These are phyloP conservation scores for Oncorhynchus kisutch DNA, from an alignment of 2,113 vertebrate genomes.

Conservation along the genomic window DNA sequence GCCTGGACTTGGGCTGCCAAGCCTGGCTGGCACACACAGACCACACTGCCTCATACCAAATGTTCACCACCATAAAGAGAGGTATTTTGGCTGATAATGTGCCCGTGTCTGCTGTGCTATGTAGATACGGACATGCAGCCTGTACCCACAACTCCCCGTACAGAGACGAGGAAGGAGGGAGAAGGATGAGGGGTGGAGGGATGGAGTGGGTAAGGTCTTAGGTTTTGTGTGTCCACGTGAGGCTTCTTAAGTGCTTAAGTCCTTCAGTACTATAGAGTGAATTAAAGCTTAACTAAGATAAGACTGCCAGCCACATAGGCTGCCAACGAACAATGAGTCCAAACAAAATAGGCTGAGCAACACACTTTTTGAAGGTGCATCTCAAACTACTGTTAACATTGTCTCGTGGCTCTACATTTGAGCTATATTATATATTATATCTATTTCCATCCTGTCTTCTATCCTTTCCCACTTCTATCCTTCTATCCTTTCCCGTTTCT, in stretches of 20 bases:
- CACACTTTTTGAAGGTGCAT: background rate
- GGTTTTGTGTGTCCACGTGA: conserved; percentile 22
- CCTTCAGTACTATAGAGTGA: conserved; percentile 16
- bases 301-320: conserved; percentile 14
- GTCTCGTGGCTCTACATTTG: background rate
- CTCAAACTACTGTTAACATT: background rate
- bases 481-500: too few relatives aligned
- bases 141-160: background rate
- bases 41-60: conserved; percentile 40
- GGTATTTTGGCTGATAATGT: too few relatives aligned
- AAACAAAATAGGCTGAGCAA: background rate
- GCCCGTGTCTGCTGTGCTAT: background rate
- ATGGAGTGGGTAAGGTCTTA: conserved; percentile 12
- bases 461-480: too few relatives aligned
- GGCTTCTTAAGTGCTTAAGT: conserved; percentile 34
- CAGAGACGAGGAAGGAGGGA: background rate
- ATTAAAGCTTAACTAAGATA: conserved; percentile 37
- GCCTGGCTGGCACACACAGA: conserved; percentile 31
- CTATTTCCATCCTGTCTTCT: too few relatives aligned
- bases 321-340: background rate
- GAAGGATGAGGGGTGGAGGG: background rate
- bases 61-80: conserved; percentile 33
- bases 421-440: too few relatives aligned
- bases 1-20: conserved; percentile 31
- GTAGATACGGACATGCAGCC: background rate